Percentiles rank a stretch among this genome's conserved stretches.
Conservation (phyloP, 2,888 invertebrate genomes). For the Erebia epiphron region DNA sequence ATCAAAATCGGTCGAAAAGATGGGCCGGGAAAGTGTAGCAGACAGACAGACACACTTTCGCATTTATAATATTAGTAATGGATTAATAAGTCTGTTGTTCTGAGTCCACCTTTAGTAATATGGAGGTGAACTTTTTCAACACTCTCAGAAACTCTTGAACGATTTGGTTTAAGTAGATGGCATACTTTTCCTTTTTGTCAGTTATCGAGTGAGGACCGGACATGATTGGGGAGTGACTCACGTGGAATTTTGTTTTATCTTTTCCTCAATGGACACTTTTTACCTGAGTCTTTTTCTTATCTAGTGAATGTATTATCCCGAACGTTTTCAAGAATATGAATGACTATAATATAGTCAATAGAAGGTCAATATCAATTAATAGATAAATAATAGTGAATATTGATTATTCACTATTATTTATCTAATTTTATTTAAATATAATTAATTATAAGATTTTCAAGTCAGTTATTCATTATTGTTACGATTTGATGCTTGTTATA, state of each 20-base stretch:
- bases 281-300: not conserved
- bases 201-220: conserved; percentile 30
- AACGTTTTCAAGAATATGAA: not conserved
- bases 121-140: not conserved
- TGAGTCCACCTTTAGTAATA: not conserved
- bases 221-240: conserved; percentile 36
- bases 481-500: too few relatives aligned
- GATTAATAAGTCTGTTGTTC: not conserved
- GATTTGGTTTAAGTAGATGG: conserved; percentile 21
- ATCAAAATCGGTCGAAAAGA: too few relatives aligned
- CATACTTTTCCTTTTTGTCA: conserved; percentile 31
- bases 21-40: too few relatives aligned
- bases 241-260: conserved; percentile 30
- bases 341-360: not conserved
- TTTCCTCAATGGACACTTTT: conserved; percentile 24
- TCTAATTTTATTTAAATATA: too few relatives aligned
- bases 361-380: too few relatives aligned
- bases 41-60: too few relatives aligned
- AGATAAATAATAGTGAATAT: too few relatives aligned
- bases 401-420: too few relatives aligned
- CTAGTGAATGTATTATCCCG: not conserved
- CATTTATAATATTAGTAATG: too few relatives aligned
- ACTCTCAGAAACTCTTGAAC: conserved; percentile 10
- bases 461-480: too few relatives aligned
- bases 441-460: too few relatives aligned